A percentile compares a stretch with the other conserved stretches of the same genome.
Evolutionary conservation across 2,113 vertebrate species (phyloP).

Genomic region (Bufo bufo): DNA sequence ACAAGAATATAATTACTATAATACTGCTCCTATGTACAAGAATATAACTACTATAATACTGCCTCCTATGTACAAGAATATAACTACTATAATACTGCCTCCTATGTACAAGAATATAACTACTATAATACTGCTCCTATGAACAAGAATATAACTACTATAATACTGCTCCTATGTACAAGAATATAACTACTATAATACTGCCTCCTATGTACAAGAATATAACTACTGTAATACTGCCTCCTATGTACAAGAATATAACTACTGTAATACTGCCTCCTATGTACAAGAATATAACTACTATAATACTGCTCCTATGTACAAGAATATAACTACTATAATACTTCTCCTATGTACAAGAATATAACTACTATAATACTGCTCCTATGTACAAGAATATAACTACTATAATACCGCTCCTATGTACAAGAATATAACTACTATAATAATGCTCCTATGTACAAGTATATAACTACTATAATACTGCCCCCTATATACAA

Average conservation of each 20-base stretch:
- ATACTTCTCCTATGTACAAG: background rate
- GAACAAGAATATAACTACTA: background rate
- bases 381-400: background rate
- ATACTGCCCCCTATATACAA: too few relatives aligned
- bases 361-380: slow-evolving; percentile 11
- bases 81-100: background rate
- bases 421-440: slow-evolving; percentile 7
- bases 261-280: background rate
- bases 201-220: slow-evolving; percentile 8
- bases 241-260: background rate
- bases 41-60: slow-evolving; percentile 18
- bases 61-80: background rate
- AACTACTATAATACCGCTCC: background rate
- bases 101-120: background rate
- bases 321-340: slow-evolving; percentile 2
- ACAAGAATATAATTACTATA: slow-evolving; percentile 13
- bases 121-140: slow-evolving; percentile 1
- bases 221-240: slow-evolving; percentile 11
- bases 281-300: background rate
- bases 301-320: background rate
- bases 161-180: slow-evolving; percentile 10
- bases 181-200: slow-evolving; percentile 5
- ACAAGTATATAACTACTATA: background rate
- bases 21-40: background rate
- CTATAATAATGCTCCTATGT: background rate